These are phyloP conservation scores for Melanotaenia duboulayi DNA, from an alignment of 2,113 vertebrate genomes.

Conservation along the genomic window DNA sequence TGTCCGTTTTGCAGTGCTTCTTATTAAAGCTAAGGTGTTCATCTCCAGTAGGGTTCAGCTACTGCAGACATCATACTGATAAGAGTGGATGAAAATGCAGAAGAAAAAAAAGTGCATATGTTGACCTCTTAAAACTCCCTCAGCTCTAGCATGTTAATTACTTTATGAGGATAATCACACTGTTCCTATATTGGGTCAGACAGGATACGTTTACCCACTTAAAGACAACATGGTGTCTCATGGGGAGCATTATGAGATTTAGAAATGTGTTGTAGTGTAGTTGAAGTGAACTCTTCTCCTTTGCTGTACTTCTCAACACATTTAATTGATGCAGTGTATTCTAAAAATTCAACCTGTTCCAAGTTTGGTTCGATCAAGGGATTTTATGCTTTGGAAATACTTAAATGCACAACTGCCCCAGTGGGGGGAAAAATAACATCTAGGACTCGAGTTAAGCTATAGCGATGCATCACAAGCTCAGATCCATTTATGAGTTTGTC, in stretches of 20 bases:
- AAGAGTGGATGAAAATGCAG: background rate
- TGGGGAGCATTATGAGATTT: slow-evolving; percentile 12
- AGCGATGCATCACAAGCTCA: no score
- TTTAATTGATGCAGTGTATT: slow-evolving; percentile 3
- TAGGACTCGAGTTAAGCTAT: no score
- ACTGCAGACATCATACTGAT: slow-evolving; percentile 13
- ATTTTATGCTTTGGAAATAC: slow-evolving; percentile 1
- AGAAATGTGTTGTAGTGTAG: slow-evolving; percentile 6
- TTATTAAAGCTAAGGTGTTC: background rate
- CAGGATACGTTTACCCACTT: slow-evolving; percentile 1
- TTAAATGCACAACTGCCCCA: background rate
- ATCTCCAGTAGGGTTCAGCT: background rate
- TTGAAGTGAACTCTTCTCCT: background rate
- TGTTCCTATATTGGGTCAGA: slow-evolving; percentile 18
- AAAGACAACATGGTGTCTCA: slow-evolving; percentile 1
- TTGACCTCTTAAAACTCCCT: slow-evolving; percentile 4
- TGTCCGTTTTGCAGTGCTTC: slow-evolving; percentile 2
- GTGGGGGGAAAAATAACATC: no score
- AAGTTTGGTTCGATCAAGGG: background rate
- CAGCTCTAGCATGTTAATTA: slow-evolving; percentile 13
- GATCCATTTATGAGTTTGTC: no score
- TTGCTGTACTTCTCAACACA: background rate
- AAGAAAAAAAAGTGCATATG: background rate
- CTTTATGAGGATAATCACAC: background rate
- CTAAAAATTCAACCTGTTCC: slow-evolving; percentile 2